Percentiles rank a stretch among this genome's conserved stretches.
These are phyloP conservation scores for Sinella curviseta DNA, from an alignment of 1,140 invertebrate species.

Conservation along the genomic window DNA sequence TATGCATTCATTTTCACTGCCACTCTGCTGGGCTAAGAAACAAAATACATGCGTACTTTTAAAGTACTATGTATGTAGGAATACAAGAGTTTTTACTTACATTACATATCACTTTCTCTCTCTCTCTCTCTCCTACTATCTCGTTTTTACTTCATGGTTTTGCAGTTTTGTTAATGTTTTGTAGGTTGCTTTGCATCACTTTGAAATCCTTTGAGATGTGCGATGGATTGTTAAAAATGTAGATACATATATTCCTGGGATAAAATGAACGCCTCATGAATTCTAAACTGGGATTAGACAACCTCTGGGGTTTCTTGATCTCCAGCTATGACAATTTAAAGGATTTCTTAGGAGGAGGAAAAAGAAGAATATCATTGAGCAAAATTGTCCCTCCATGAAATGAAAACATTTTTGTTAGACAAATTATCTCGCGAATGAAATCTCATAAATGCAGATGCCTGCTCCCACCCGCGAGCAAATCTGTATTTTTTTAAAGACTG, in stretches of 20 bases:
- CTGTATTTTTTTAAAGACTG: no score
- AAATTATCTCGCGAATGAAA: conserved; percentile 1
- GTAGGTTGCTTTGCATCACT: background rate
- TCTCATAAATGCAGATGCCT: background rate
- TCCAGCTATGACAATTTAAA: conserved; percentile 22
- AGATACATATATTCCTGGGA: background rate
- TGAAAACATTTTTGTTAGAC: conserved; percentile 14
- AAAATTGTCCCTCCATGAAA: conserved; percentile 12
- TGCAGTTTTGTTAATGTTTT: background rate
- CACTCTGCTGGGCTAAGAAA: no score
- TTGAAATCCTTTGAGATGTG: background rate
- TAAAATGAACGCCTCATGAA: conserved; percentile 24
- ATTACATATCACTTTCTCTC: background rate
- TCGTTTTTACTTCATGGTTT: background rate
- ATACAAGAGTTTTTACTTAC: background rate
- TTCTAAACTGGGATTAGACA: conserved; percentile 26
- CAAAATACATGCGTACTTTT: background rate
- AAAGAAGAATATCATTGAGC: background rate
- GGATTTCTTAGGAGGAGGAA: background rate
- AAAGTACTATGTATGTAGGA: background rate
- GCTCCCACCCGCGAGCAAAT: no score
- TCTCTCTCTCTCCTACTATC: no score
- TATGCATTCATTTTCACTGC: no score
- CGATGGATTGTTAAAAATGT: background rate
- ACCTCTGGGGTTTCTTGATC: conserved; percentile 22